phyloP scores from a whole-genome alignment of 2,797 vertebrate genomes.

The Botia kubotai region DNA sequence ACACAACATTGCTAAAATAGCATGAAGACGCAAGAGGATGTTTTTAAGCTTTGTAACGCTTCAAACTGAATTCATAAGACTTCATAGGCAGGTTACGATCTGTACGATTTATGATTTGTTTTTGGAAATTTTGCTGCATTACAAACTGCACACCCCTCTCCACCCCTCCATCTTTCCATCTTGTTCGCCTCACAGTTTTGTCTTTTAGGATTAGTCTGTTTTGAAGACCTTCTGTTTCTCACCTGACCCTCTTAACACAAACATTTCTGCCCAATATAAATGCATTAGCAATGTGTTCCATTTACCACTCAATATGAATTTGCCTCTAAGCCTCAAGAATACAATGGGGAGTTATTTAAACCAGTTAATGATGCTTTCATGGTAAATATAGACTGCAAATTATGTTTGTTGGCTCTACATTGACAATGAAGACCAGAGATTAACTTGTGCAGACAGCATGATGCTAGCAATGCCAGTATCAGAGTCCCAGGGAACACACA shows the following conservation, averaged over 20 bases:
- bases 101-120: neutral
- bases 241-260: conserved; percentile 38
- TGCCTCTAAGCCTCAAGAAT: neutral
- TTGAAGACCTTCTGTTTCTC: conserved; percentile 63
- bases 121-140: neutral
- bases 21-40: neutral
- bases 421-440: conserved; percentile 26
- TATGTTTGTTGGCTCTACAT: neutral
- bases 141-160: neutral
- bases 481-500: neutral
- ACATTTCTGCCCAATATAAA: neutral
- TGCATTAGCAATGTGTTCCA: no score
- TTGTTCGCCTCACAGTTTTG: conserved; percentile 61
- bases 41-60: neutral
- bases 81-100: neutral
- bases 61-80: no score
- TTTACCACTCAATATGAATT: neutral
- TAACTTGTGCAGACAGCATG: neutral
- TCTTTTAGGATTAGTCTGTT: conserved; percentile 83
- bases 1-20: neutral
- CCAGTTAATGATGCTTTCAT: neutral
- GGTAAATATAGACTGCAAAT: neutral
- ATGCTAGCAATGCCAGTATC: no score
- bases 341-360: neutral
- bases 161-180: conserved; percentile 54